phyloP scores from a whole-genome alignment of 2,888 invertebrate genomes.

The Agrochola lota region DNA sequence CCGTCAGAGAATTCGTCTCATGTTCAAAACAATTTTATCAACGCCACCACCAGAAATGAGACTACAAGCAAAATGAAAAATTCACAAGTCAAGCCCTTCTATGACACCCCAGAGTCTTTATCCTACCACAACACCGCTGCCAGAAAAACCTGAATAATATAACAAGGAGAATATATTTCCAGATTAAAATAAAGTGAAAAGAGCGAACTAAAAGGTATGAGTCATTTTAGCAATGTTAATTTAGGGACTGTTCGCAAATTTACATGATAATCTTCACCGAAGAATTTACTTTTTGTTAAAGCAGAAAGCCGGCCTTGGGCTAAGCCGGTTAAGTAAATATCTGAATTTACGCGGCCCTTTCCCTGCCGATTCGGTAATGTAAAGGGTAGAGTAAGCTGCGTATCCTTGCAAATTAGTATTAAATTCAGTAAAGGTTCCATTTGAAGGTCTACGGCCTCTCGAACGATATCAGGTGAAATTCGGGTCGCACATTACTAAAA shows the following conservation, averaged over 20 bases:
- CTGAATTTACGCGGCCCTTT: conserved; percentile 56
- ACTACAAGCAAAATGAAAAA: conserved; percentile 58
- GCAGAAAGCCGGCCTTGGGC: conserved; percentile 32
- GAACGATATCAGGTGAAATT: conserved; percentile 17
- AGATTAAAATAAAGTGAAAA: conserved; percentile 51
- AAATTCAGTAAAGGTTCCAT: conserved; percentile 54
- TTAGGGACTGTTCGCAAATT: conserved; percentile 60
- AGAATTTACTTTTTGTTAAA: conserved; percentile 55
- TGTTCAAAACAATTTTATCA: conserved; percentile 44
- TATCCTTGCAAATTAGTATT: conserved; percentile 57
- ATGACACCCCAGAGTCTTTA: conserved; percentile 50
- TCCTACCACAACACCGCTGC: conserved; percentile 30
- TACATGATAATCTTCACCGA: conserved; percentile 58
- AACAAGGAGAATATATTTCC: conserved; percentile 40
- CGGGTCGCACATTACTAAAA: conserved; percentile 14
- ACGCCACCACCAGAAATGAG: conserved; percentile 22
- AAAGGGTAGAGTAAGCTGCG: conserved; percentile 50
- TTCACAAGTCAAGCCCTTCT: conserved; percentile 57
- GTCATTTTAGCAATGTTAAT: conserved; percentile 47
- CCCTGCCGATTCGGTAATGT: conserved; percentile 44
- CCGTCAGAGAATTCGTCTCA: conserved; percentile 8
- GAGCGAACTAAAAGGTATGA: conserved; percentile 40
- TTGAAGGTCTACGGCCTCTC: conserved; percentile 28
- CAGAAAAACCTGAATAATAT: conserved; percentile 57
- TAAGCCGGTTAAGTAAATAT: conserved; percentile 52